Evolutionary conservation across 2,888 invertebrate species (phyloP).

Genomic region (Anodontia alba): DNA sequence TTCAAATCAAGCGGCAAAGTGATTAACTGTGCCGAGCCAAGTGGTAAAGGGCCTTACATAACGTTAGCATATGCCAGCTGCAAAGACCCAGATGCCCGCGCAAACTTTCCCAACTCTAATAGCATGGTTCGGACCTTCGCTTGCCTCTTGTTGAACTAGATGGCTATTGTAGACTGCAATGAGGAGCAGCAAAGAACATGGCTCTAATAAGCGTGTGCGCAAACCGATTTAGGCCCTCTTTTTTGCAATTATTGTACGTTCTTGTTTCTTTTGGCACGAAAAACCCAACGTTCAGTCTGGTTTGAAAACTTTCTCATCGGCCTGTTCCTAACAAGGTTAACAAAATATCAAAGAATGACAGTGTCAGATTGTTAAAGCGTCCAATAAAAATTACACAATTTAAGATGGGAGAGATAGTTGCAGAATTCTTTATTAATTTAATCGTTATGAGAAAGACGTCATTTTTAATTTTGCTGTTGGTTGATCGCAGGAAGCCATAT

Average conservation of each 20-base stretch:
- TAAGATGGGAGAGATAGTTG: constrained; percentile 6
- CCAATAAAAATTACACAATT: constrained; percentile 20
- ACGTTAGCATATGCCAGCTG: no score
- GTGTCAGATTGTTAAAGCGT: constrained; percentile 15
- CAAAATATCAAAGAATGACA: constrained; percentile 9
- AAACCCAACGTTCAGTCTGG: background rate
- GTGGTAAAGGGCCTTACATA: no score
- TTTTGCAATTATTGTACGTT: no score
- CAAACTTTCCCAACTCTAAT: no score
- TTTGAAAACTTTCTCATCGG: constrained; percentile 6
- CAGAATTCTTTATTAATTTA: constrained; percentile 15
- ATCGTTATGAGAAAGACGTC: constrained; percentile 12
- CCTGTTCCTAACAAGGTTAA: background rate
- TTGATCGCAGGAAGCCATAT: background rate
- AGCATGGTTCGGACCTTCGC: no score
- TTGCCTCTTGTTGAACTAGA: no score
- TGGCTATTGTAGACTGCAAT: no score
- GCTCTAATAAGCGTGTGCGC: no score
- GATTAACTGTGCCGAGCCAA: constrained; percentile 1
- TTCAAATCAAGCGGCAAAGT: background rate
- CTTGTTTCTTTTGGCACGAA: no score
- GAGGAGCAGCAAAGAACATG: no score
- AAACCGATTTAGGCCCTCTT: no score
- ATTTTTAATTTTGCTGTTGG: background rate
- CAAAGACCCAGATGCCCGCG: no score